These are phyloP conservation scores for Cecidostiba fungosa DNA, from an alignment of 2,888 invertebrate species.

Conservation along the genomic window DNA sequence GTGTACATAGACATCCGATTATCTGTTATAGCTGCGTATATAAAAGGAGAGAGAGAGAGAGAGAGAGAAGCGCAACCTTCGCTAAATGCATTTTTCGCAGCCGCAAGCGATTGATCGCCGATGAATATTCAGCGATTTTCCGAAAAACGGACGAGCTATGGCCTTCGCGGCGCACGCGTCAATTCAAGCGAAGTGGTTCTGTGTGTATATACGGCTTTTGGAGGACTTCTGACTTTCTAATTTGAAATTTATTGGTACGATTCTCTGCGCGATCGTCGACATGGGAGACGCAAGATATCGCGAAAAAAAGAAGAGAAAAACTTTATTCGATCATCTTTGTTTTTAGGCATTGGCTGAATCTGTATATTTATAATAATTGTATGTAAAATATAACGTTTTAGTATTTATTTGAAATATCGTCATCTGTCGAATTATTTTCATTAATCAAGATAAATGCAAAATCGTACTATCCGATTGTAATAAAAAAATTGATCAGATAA, in stretches of 20 bases:
- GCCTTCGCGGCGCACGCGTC: not conserved
- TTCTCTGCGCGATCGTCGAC: not conserved
- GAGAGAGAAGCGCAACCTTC: not conserved
- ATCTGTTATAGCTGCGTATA: constrained; percentile 24
- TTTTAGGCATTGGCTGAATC: too few relatives aligned
- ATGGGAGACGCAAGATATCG: not conserved
- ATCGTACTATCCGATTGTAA: too few relatives aligned
- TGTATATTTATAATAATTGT: too few relatives aligned
- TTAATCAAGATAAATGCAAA: too few relatives aligned
- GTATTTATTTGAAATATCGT: too few relatives aligned
- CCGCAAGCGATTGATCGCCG: not conserved
- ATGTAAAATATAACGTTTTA: too few relatives aligned
- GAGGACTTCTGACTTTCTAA: constrained; percentile 46
- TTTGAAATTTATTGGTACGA: constrained; percentile 6
- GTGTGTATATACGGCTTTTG: not conserved
- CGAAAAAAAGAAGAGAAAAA: not conserved
- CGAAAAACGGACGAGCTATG: constrained; percentile 15
- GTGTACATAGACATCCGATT: constrained; percentile 13
- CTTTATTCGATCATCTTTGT: too few relatives aligned
- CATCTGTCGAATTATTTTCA: too few relatives aligned
- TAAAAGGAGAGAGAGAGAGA: not conserved
- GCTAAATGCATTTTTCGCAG: constrained; percentile 25
- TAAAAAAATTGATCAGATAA: too few relatives aligned
- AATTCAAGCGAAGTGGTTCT: not conserved
- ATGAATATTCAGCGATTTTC: constrained; percentile 46